A percentile compares a stretch with the other conserved stretches of the same genome.
These are phyloP conservation scores for Coregonus clupeaformis DNA, from an alignment of 2,113 vertebrate species.

Conservation along the genomic window DNA sequence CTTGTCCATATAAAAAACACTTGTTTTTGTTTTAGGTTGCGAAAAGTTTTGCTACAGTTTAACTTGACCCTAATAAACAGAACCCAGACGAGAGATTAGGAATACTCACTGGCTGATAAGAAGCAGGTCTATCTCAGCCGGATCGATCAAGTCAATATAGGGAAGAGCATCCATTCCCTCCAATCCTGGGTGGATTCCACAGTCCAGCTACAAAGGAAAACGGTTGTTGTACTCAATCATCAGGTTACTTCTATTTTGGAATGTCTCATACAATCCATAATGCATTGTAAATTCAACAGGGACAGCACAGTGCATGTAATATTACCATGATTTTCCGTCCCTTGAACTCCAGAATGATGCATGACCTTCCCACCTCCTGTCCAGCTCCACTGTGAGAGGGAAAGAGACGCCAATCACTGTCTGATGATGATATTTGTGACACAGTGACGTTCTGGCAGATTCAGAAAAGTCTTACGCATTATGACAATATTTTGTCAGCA, in stretches of 20 bases:
- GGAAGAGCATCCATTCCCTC: conserved; percentile 99
- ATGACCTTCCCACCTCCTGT: conserved; percentile 74
- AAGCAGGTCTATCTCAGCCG: conserved; percentile 95
- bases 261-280: too few species aligned
- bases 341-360: conserved; percentile 98
- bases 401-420: conserved; percentile 5
- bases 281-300: too few species aligned
- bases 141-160: conserved; percentile 97
- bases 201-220: conserved; percentile 82
- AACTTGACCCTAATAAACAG: too few species aligned
- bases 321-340: conserved; percentile 98
- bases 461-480: too few species aligned
- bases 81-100: too few species aligned
- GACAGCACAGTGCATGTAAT: neutral
- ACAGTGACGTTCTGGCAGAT: neutral
- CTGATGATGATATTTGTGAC: neutral
- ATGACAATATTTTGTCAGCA: neutral
- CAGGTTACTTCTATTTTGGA: neutral
- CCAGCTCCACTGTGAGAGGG: conserved; percentile 85
- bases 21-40: too few species aligned
- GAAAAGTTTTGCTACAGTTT: too few species aligned
- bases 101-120: conserved; percentile 95
- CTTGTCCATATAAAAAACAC: too few species aligned
- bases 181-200: conserved; percentile 95
- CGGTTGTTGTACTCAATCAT: too few species aligned